phyloP scores from a whole-genome alignment of 2,113 vertebrate genomes.

The Sula dactylatra region DNA sequence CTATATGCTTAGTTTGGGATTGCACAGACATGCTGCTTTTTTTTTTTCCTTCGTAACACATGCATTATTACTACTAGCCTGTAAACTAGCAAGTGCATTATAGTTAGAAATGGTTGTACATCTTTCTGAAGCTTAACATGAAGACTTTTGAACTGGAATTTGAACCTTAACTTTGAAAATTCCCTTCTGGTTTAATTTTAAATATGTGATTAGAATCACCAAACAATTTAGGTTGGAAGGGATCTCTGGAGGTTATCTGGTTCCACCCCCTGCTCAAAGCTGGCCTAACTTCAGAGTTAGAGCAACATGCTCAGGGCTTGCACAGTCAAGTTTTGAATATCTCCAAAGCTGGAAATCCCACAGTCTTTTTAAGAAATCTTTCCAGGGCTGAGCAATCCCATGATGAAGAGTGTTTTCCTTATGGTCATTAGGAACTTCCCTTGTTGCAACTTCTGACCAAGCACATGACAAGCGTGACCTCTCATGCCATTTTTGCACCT shows the following conservation, averaged over 20 bases:
- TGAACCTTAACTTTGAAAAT: not conserved
- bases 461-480: not conserved
- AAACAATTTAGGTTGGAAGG: not conserved
- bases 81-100: not conserved
- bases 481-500: not conserved
- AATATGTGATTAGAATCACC: not conserved
- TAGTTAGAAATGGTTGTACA: not conserved
- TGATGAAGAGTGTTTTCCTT: not conserved
- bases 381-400: not conserved
- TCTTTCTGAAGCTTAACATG: not conserved
- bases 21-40: not conserved
- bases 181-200: not conserved
- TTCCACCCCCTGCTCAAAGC: not conserved
- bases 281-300: not conserved
- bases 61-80: not conserved
- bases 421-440: not conserved
- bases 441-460: not conserved
- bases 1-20: not conserved
- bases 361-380: not conserved
- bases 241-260: not conserved
- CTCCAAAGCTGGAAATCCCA: not conserved
- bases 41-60: not conserved
- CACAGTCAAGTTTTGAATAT: not conserved
- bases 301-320: not conserved
- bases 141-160: not conserved